phyloP scores from a whole-genome alignment of 1,140 invertebrate species.

The Venturia canescens region DNA sequence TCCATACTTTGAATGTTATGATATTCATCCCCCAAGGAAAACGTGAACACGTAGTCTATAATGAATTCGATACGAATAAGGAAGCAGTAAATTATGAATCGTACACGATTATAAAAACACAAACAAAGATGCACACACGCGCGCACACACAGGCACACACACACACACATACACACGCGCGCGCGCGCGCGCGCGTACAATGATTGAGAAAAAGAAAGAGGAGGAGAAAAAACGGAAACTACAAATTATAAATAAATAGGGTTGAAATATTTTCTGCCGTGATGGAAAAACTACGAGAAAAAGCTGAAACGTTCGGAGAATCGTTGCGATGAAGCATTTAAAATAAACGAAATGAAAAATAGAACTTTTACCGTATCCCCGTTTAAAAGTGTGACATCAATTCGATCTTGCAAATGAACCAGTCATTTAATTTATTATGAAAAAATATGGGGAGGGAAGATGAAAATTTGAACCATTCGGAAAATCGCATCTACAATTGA shows the following conservation, averaged over 20 bases:
- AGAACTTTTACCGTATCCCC: too few species aligned
- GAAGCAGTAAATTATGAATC: not conserved
- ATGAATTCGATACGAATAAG: not conserved
- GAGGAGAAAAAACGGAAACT: not conserved
- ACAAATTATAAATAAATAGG: not conserved
- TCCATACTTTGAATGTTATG: constrained; percentile 56
- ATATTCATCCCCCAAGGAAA: not conserved
- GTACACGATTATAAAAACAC: not conserved
- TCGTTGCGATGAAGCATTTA: not conserved
- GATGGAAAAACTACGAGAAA: not conserved
- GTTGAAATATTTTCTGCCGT: constrained; percentile 14
- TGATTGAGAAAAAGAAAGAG: not conserved
- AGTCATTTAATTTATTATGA: not conserved
- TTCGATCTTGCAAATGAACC: too few species aligned
- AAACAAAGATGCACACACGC: constrained; percentile 31
- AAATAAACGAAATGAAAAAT: not conserved
- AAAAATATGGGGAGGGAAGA: not conserved
- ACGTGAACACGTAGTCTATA: not conserved
- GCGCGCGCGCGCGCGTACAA: constrained; percentile 14
- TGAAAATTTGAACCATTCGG: not conserved
- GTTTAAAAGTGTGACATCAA: too few species aligned
- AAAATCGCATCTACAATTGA: not conserved
- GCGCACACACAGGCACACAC: constrained; percentile 44
- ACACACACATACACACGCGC: constrained; percentile 22
- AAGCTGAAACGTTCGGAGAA: not conserved